Percentiles rank a stretch among this genome's conserved stretches.
phyloP scores from a whole-genome alignment of 2,888 invertebrate species.

The Dicycla oo region DNA sequence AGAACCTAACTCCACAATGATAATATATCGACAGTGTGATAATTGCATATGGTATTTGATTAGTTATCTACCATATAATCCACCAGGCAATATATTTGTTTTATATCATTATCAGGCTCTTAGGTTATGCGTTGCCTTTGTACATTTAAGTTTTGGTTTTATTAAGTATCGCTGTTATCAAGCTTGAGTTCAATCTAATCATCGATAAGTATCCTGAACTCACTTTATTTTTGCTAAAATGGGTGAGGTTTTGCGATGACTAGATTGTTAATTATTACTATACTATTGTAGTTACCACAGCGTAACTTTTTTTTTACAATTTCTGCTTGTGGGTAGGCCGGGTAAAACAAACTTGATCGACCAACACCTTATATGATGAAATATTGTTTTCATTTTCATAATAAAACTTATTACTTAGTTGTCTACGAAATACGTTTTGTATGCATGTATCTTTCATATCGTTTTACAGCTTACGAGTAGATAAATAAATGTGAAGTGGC shows the following conservation, averaged over 20 bases:
- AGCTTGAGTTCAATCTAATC: constrained; percentile 34
- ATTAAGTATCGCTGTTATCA: constrained; percentile 24
- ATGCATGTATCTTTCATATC: constrained; percentile 36
- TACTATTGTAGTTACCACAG: no score
- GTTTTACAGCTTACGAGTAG: constrained; percentile 25
- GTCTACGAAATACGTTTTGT: constrained; percentile 10
- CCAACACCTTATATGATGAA: neutral
- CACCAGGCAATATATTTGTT: constrained; percentile 31
- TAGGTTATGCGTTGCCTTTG: constrained; percentile 9
- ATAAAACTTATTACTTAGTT: constrained; percentile 4
- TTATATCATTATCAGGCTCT: constrained; percentile 35
- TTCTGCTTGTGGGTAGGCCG: neutral
- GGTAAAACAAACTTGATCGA: neutral
- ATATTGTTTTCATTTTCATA: constrained; percentile 10
- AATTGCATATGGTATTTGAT: constrained; percentile 63
- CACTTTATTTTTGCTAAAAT: neutral
- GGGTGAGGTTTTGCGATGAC: constrained; percentile 15
- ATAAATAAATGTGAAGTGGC: constrained; percentile 60
- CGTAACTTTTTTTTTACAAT: neutral
- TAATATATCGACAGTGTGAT: constrained; percentile 45
- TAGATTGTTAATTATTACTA: neutral
- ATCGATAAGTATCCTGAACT: neutral
- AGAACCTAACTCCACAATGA: constrained; percentile 50
- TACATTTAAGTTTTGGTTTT: neutral
- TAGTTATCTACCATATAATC: constrained; percentile 66